Evolutionary conservation across 2,888 invertebrate species (phyloP).

Genomic region (Periphyllus acericola): DNA sequence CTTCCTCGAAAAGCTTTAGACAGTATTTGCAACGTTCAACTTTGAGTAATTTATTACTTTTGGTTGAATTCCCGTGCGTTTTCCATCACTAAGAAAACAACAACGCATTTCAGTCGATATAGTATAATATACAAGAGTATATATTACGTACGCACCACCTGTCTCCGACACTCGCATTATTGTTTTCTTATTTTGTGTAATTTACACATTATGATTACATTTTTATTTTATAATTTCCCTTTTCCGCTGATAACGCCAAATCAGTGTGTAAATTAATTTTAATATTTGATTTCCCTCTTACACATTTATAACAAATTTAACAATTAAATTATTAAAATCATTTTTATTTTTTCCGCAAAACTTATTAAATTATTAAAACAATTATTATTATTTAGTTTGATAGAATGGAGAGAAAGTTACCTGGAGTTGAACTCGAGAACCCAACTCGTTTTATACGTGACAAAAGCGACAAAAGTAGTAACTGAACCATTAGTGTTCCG

Average conservation of each 20-base stretch:
- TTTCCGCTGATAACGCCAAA: background rate
- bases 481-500: slow-evolving; percentile 28
- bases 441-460: slow-evolving; percentile 41
- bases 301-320: background rate
- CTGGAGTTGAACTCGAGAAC: background rate
- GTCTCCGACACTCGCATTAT: background rate
- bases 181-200: background rate
- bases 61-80: background rate
- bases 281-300: background rate
- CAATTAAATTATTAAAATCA: background rate
- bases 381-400: background rate
- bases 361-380: background rate
- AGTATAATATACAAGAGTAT: background rate
- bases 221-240: background rate
- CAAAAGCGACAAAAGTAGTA: background rate
- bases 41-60: too few species aligned
- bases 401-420: slow-evolving; percentile 37
- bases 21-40: background rate
- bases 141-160: background rate
- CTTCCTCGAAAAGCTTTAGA: background rate
- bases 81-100: background rate
- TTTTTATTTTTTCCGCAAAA: background rate
- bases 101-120: background rate
- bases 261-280: background rate
- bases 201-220: background rate